Evolutionary conservation across 2,113 vertebrate species (phyloP).

Genomic region (Oophaga pumilio): DNA sequence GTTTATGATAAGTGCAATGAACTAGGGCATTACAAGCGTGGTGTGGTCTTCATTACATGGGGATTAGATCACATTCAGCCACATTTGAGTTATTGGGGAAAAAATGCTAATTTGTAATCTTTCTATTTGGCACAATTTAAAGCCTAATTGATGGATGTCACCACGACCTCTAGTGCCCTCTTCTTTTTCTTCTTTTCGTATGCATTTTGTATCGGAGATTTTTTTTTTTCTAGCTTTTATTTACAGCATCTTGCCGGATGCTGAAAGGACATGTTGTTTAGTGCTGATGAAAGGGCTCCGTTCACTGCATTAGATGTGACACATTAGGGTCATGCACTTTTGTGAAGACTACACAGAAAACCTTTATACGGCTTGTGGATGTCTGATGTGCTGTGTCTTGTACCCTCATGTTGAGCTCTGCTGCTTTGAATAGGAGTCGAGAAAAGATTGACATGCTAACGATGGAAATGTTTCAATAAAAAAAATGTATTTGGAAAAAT

Average conservation of each 20-base stretch:
- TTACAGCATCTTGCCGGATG: conserved; percentile 59
- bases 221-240: conserved; percentile 65
- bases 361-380: conserved; percentile 82
- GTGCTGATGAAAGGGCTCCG: conserved; percentile 61
- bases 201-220: conserved; percentile 64
- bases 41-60: conserved; percentile 23
- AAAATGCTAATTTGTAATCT: neutral
- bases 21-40: conserved; percentile 57
- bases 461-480: conserved; percentile 67
- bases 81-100: neutral
- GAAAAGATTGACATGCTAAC: conserved; percentile 57
- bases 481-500: neutral
- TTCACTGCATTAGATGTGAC: conserved; percentile 63
- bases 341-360: conserved; percentile 92
- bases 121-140: neutral
- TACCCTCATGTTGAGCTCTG: conserved; percentile 66
- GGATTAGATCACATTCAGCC: neutral
- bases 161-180: conserved; percentile 54
- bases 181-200: conserved; percentile 59
- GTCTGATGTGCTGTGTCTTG: conserved; percentile 82
- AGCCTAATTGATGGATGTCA: neutral
- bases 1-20: conserved; percentile 44
- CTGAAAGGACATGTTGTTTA: conserved; percentile 59
- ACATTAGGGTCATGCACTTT: conserved; percentile 71
- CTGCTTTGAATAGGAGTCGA: conserved; percentile 66